A percentile compares a stretch with the other conserved stretches of the same genome.
phyloP scores from a whole-genome alignment of 2,113 vertebrate genomes.

The Sebastes schlegelii region DNA sequence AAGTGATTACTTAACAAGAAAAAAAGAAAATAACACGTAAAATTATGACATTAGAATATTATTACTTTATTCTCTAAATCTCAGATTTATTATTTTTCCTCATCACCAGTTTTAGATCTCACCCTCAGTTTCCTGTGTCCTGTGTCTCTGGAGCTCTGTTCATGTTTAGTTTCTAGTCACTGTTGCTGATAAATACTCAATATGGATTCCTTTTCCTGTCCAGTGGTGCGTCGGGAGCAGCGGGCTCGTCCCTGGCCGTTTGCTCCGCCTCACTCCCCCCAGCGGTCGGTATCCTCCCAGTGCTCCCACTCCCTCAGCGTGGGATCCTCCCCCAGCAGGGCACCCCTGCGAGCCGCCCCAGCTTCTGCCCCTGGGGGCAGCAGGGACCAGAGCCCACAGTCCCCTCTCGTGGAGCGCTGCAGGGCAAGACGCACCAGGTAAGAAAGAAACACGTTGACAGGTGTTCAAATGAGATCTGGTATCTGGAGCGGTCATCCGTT shows the following conservation, averaged over 20 bases:
- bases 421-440: constrained; percentile 80
- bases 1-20: too few species aligned
- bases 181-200: background rate
- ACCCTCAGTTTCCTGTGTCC: too few species aligned
- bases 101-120: background rate
- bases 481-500: too few species aligned
- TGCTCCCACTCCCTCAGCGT: constrained; percentile 72
- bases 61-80: too few species aligned
- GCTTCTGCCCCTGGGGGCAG: constrained; percentile 45
- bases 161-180: too few species aligned
- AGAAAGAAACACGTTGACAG: background rate
- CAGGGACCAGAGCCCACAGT: constrained; percentile 64
- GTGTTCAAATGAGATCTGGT: background rate
- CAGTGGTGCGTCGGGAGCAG: constrained; percentile 88
- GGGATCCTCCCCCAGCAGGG: constrained; percentile 79
- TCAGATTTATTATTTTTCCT: too few species aligned
- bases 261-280: constrained; percentile 72
- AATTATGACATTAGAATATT: too few species aligned
- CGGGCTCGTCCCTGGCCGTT: constrained; percentile 89
- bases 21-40: too few species aligned
- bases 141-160: too few species aligned
- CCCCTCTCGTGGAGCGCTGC: constrained; percentile 73
- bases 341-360: constrained; percentile 33
- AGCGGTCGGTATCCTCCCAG: constrained; percentile 80
- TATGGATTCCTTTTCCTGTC: background rate